Evolutionary conservation across 2,797 vertebrate genomes (phyloP).

Genomic region (Sebastes glaucus): DNA sequence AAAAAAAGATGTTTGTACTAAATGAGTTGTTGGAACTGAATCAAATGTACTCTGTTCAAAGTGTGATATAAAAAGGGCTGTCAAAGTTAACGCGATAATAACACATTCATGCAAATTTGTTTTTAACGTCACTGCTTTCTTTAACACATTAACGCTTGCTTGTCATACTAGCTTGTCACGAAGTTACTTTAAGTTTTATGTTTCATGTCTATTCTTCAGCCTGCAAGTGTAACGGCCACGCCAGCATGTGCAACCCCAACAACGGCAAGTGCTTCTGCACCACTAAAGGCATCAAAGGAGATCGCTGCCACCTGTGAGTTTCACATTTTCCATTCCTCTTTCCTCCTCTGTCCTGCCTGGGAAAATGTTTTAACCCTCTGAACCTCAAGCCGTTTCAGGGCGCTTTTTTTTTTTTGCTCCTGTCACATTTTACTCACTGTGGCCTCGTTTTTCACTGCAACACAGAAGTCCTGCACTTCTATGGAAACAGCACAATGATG

Average conservation of each 20-base stretch:
- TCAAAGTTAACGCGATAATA: no score
- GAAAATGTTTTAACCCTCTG: background rate
- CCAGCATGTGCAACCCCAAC: conserved; percentile 93
- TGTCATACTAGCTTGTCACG: no score
- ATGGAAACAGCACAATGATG: background rate
- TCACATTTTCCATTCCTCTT: background rate
- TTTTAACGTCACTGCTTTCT: no score
- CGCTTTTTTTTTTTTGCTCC: no score
- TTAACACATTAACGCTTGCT: no score
- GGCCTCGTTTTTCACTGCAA: background rate
- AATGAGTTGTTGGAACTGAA: background rate
- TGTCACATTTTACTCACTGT: background rate
- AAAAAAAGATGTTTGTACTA: no score
- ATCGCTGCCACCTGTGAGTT: conserved; percentile 97
- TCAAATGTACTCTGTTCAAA: background rate
- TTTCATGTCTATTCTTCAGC: conserved; percentile 74
- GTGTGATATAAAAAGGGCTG: background rate
- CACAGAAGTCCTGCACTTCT: background rate
- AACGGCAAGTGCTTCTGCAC: conserved; percentile 98
- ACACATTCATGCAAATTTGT: no score
- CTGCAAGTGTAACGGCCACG: conserved; percentile 97
- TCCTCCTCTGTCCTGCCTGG: background rate
- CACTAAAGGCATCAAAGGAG: conserved; percentile 98
- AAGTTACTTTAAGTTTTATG: no score
- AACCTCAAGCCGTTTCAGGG: background rate